Evolutionary conservation across 2,113 vertebrate species (phyloP).

Genomic region (Pelecanus crispus): DNA sequence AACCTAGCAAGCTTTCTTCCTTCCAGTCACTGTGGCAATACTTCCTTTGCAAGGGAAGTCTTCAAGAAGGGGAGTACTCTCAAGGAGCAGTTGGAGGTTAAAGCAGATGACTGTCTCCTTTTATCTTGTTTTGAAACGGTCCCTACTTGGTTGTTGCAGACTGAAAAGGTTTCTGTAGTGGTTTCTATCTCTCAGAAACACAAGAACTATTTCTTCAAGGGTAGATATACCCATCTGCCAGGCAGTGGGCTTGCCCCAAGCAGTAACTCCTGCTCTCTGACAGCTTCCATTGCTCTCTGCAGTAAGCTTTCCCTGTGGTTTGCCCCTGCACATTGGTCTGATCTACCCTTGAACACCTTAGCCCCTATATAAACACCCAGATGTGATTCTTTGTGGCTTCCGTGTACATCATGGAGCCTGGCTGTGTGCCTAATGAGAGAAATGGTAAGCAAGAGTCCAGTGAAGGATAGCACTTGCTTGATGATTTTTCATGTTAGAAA

Average conservation of each 20-base stretch:
- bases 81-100: not conserved
- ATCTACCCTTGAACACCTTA: not conserved
- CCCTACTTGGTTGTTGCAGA: not conserved
- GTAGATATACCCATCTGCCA: not conserved
- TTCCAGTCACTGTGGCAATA: not conserved
- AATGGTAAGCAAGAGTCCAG: not conserved
- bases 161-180: not conserved
- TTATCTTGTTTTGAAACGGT: not conserved
- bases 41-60: not conserved
- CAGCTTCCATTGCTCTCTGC: not conserved
- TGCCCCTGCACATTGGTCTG: not conserved
- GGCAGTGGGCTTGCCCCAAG: not conserved
- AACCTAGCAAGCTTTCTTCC: not conserved
- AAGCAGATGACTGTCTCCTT: not conserved
- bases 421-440: not conserved
- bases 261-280: not conserved
- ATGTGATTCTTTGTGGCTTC: not conserved
- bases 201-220: not conserved
- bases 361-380: not conserved
- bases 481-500: constrained; percentile 29
- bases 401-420: not conserved
- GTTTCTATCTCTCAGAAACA: not conserved
- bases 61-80: not conserved
- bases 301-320: not conserved
- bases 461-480: not conserved